Base-by-base conservation (phyloP, 2,113 vertebrate species). In the Cryptotis parvus region DNA sequence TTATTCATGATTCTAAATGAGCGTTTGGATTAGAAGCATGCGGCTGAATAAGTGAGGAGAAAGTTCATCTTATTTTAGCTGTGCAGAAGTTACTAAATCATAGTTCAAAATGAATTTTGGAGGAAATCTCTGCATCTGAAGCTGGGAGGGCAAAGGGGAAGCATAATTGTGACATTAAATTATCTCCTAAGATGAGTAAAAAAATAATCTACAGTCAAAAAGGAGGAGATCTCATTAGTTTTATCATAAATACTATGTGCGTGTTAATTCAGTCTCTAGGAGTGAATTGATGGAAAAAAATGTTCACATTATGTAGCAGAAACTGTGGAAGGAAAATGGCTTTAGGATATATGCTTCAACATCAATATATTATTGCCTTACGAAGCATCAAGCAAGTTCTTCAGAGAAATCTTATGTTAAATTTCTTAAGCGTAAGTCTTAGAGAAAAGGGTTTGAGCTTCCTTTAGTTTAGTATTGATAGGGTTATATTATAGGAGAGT, bases 1-100 rank as follows among this genome's bases (percentile, higher is more conserved):
- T 80, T 92, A 80, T 84, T 94, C 81, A 43, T 84, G 43, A 52
- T 55, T 79, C 79, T 52, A 70, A 92, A 84, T 27, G 78, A 86
- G 31, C 68, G 68, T 89, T 77, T 85, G 43, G n/a, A 31, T 41
- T 65, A 31, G 66, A 18, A 80, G 41, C 27, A 39, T 77, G 66
- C 16, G 61, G 9, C 58, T 41, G 75, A 90, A 74, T 81, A 39
- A 69, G 10, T 45, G 84, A 83, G 80, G 81, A 83, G 66, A 78
- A 84, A 89, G 15, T 45, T 76, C 29, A 84, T 80, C 39, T 35
- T 74, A 58, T 91, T 77, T 92, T 55, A 87, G 43, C 35, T 87
- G 26, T 80, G 68, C 3, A 45, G 39, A 31, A 91, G 61, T 86
- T 86, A 69, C 52, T 93, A 84, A 92, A 52, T 90, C 55, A 63